Evolutionary conservation across 2,888 invertebrate species (phyloP).

Genomic region (Marasmarcha lunaedactyla): DNA sequence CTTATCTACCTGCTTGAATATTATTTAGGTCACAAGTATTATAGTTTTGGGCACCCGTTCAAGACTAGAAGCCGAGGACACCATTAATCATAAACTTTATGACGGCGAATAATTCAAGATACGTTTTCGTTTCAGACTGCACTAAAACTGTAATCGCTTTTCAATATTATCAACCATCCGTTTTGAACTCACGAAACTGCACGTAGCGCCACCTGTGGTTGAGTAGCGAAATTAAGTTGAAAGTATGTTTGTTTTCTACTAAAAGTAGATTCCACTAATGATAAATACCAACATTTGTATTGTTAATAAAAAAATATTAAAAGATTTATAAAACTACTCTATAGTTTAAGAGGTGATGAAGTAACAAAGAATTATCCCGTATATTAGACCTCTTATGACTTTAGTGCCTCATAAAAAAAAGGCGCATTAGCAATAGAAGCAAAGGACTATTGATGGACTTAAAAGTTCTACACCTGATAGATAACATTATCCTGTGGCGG

Average conservation of each 20-base stretch:
- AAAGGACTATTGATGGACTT: too few relatives aligned
- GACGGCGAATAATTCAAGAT: background rate
- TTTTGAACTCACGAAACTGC: background rate
- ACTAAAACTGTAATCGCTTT: background rate
- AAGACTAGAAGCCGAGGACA: constrained; percentile 5
- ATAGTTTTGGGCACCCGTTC: constrained; percentile 12
- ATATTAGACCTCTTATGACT: too few relatives aligned
- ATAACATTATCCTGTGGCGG: too few relatives aligned
- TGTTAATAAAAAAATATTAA: too few relatives aligned
- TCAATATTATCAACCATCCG: background rate
- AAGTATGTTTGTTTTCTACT: too few relatives aligned
- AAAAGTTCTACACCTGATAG: background rate
- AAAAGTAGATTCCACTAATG: too few relatives aligned
- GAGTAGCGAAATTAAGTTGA: constrained; percentile 43
- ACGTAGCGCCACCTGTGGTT: constrained; percentile 43
- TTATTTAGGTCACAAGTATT: background rate
- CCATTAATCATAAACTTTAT: background rate
- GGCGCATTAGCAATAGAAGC: too few relatives aligned
- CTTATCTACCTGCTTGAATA: background rate
- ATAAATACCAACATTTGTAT: too few relatives aligned
- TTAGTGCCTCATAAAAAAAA: too few relatives aligned
- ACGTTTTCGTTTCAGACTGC: background rate
- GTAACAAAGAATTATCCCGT: too few relatives aligned
- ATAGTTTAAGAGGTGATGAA: too few relatives aligned
- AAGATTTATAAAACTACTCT: too few relatives aligned